Evolutionary conservation across 2,113 vertebrate genomes (phyloP), one percentile per base, ranked within the genome.

Genomic region (Theristicus caerulescens): DNA sequence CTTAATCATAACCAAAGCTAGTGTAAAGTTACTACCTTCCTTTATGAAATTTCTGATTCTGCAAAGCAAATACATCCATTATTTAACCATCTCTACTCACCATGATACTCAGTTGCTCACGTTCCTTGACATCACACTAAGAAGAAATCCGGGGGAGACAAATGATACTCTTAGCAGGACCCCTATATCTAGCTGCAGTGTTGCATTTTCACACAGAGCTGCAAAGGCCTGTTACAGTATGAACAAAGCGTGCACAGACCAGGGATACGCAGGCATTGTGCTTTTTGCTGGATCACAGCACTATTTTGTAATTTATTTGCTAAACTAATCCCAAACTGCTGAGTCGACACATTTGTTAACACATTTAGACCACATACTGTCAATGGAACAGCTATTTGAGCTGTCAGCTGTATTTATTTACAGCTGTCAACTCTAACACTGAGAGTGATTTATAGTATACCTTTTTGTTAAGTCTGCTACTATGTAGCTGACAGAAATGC

Each of bases 371-470:
- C 22, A 44, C 90, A 71, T 62, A 73, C 88, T 94, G 93, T 86
- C 93, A 95, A 93, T 93, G 79, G 82, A 93, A 44, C 62, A 88
- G 90, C 83, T 96, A 97, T 97, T 95, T 93, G 94, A 96, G 74
- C 78, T 92, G 95, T 97, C 96, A 97, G 93, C 92, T 96, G 84
- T 89, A 96, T 85, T 96, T 95, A 96, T 94, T 96, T 95, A 97
- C 88, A 96, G 95, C 95, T 96, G 92, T 95, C 96, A 96, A 86
- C 94, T 89, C 86, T 52, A 82, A 93, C 80, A 88, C 74, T 52
- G 95, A 29, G 73, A 79, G 62, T 96, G 94, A 97, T 95, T 96
- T 91, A 97, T 85, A 85, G 76, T 32, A 40, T 18, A 95, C 71
- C 91, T 97, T 91, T 96, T 87, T 94, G 82, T 95, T 86, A 96